Base-by-base conservation (phyloP, 1,140 invertebrate species). In the Onthophagus taurus region DNA sequence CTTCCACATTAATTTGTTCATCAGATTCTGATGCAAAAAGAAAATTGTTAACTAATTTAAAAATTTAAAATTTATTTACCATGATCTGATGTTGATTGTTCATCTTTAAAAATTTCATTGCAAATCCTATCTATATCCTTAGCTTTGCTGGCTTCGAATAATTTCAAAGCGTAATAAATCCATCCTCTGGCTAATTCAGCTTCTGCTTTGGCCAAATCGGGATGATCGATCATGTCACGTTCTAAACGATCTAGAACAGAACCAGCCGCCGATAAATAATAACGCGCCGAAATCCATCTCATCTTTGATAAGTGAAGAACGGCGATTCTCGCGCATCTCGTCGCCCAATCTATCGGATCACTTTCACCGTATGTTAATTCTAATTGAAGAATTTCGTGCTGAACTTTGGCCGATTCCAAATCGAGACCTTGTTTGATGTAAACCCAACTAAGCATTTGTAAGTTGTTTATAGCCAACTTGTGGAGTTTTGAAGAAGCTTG, bases 381-480 rank as follows among this genome's bases (percentile, higher is more conserved):
- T 26, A 49, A 48, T 31, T 59, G 52, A 9, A 62, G 34, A 42
- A 52, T 53, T 24, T 48, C 47, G 39, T 62, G 60, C 35, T 57
- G 57, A 31, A 53, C 48, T 21, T 44, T 39, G 3, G 55, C 47
- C 13, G 58, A 54, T 12, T 43, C 33, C 7, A 48, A 35, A 5
- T 48, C 45, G 29, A 52, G 13, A 7, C 53, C 57, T 24, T 54
- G 12, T 36, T 52, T 55, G 0, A 52, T 52, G 36, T 62, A 59
- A 16, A 62, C 49, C 60, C 60, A 62, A 24, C 56, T 49, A 3
- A 62, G 37, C 55, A 60, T 59, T 49, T 62, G 60, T 44, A 60
- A 50, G 39, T 62, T 62, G 31, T 59, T 62, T 5, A 54, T 49
- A 13, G 45, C 46, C 3, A 62, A 39, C 24, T 55, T 51, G 7